phyloP scores from a whole-genome alignment of 2,888 invertebrate species.

The Napeogenes sylphis region DNA sequence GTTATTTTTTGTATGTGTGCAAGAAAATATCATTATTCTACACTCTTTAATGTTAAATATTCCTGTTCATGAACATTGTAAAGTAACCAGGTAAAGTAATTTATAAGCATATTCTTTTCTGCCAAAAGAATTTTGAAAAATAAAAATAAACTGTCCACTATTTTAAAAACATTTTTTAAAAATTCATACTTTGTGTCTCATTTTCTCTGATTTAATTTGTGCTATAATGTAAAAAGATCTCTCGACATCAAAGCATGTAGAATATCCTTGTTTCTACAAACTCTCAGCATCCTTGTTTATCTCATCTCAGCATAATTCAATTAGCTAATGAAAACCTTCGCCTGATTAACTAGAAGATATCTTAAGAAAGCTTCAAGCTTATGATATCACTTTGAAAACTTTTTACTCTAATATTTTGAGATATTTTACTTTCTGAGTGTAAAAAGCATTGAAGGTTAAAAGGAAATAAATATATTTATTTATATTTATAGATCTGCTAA shows the following conservation, averaged over 20 bases:
- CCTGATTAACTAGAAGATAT: conserved; percentile 43
- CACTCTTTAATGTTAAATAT: no score
- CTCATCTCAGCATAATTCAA: conserved; percentile 51
- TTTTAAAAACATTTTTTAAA: no score
- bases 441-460: background rate
- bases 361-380: conserved; percentile 28
- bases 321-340: conserved; percentile 72
- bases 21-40: no score
- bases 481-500: background rate
- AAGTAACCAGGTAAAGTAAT: no score
- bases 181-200: no score
- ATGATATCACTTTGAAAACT: conserved; percentile 20
- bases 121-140: no score
- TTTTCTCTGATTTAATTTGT: no score
- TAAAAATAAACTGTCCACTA: no score
- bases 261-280: background rate
- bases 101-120: no score
- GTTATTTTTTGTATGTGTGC: no score
- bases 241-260: background rate
- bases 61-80: no score
- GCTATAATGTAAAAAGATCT: background rate
- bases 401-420: conserved; percentile 15
- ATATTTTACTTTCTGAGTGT: conserved; percentile 4
- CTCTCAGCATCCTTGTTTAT: conserved; percentile 16
- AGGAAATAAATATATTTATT: background rate